Evolutionary conservation across 2,797 vertebrate genomes (phyloP).

Genomic region (Coracias cyanogaster): DNA sequence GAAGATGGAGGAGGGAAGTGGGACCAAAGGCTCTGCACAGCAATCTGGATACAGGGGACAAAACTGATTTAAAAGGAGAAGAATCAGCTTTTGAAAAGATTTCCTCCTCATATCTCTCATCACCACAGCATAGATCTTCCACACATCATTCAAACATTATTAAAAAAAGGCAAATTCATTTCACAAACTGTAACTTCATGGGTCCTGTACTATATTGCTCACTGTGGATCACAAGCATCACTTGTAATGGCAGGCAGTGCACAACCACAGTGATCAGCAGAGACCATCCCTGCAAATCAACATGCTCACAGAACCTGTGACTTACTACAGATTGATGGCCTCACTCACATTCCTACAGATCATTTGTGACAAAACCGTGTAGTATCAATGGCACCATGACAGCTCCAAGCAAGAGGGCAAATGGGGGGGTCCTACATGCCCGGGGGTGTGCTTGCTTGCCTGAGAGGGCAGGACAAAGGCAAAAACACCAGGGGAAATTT

Average conservation of each 20-base stretch:
- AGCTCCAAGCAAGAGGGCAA: not conserved
- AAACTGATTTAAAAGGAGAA: not conserved
- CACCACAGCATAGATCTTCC: not conserved
- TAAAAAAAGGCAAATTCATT: not conserved
- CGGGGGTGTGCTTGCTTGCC: not conserved
- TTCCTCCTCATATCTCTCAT: not conserved
- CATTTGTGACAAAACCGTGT: not conserved
- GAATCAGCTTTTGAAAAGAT: not conserved
- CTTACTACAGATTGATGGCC: not conserved
- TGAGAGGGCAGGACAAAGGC: not conserved
- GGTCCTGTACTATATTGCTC: not conserved
- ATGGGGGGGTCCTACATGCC: rapidly evolving
- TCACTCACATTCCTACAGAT: not conserved
- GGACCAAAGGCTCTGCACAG: not conserved
- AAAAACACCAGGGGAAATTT: not conserved
- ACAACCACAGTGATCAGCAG: not conserved
- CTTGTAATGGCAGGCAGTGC: rapidly evolving
- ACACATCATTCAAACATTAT: not conserved
- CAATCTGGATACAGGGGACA: not conserved
- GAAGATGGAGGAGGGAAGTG: not conserved
- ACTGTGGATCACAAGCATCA: not conserved
- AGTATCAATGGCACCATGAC: not conserved
- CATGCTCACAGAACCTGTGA: not conserved
- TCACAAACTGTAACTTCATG: not conserved
- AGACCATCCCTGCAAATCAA: not conserved